A percentile compares a stretch with the other conserved stretches of the same genome.
phyloP scores from a whole-genome alignment of 1,140 invertebrate genomes.

The Dysdera silvatica region DNA sequence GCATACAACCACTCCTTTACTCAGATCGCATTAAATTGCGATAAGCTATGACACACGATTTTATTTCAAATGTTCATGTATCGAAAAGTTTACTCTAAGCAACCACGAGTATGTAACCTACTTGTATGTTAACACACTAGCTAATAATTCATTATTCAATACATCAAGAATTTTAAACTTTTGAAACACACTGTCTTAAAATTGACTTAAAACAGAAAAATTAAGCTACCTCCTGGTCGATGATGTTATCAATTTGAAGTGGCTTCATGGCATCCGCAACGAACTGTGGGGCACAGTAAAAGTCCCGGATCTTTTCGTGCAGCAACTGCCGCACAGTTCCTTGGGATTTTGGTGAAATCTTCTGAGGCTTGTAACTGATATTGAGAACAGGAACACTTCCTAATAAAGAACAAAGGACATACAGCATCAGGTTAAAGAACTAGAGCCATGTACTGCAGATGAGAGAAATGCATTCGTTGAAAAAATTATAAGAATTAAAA shows the following conservation, averaged over 20 bases:
- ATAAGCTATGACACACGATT: no score
- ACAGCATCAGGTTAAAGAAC: no score
- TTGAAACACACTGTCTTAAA: no score
- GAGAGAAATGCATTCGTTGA: slow-evolving; percentile 1
- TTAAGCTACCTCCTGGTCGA: slow-evolving; percentile 79
- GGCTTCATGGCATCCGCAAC: slow-evolving; percentile 99
- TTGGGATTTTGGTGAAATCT: slow-evolving; percentile 96
- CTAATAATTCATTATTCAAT: no score
- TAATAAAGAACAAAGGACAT: no score
- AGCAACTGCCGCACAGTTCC: slow-evolving; percentile 83
- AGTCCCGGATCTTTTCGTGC: slow-evolving; percentile 93
- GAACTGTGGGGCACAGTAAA: slow-evolving; percentile 95
- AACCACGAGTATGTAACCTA: no score
- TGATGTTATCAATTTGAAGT: slow-evolving; percentile 92
- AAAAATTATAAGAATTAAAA: not conserved
- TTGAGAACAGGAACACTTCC: slow-evolving; percentile 82
- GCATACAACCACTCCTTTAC: no score
- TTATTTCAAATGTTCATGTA: no score
- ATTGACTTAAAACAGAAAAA: not conserved
- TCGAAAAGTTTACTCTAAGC: no score
- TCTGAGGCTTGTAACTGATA: slow-evolving; percentile 99
- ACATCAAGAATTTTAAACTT: no score
- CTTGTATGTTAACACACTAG: no score
- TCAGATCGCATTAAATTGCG: no score
- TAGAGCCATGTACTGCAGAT: slow-evolving; percentile 32